phyloP scores from a whole-genome alignment of 1,140 invertebrate genomes.

The Sinella curviseta region DNA sequence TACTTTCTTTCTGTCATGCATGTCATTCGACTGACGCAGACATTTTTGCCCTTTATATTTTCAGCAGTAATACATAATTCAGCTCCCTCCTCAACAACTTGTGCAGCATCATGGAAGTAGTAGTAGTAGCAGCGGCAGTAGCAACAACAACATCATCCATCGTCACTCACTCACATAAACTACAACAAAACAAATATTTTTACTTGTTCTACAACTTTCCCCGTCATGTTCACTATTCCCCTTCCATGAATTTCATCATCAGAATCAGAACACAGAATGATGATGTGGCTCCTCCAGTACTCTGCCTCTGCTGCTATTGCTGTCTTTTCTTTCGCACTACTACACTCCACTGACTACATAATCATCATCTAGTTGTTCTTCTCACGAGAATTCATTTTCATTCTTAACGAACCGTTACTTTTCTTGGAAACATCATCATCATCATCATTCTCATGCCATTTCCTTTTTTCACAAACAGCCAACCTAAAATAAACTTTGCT shows the following conservation, averaged over 20 bases:
- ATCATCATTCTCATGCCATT: not conserved
- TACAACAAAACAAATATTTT: not conserved
- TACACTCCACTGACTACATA: not conserved
- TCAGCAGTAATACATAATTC: not conserved
- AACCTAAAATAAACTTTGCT: not conserved
- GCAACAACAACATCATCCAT: not conserved
- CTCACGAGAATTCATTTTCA: not conserved
- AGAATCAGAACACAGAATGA: not conserved
- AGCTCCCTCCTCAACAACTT: not conserved
- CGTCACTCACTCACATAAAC: not conserved
- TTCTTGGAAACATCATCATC: not conserved
- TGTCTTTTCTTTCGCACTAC: not conserved
- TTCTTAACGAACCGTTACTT: not conserved
- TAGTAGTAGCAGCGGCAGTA: not conserved
- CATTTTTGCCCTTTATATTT: not conserved
- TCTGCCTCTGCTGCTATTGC: not conserved
- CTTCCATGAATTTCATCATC: not conserved
- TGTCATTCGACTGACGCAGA: not conserved
- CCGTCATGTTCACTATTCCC: not conserved
- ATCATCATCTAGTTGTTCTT: not conserved
- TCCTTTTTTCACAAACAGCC: not conserved
- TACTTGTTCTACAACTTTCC: not conserved
- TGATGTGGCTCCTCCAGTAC: too few relatives aligned
- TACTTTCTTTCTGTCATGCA: not conserved
- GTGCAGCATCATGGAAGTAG: too few relatives aligned